Evolutionary conservation across 2,888 invertebrate genomes (phyloP).

Genomic region (Allophyes oxyacanthae): DNA sequence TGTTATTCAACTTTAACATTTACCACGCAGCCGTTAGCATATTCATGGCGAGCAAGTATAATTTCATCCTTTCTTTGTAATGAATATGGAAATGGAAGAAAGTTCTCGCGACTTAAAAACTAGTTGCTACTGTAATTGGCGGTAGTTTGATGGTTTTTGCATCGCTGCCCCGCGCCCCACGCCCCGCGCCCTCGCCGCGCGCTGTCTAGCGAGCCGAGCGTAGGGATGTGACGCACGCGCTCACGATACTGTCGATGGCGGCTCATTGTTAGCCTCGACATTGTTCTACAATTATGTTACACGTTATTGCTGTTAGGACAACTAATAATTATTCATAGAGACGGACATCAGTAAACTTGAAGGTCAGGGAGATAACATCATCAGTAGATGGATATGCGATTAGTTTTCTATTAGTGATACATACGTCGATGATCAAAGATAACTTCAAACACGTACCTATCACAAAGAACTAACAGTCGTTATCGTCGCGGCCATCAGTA

Average conservation of each 20-base stretch:
- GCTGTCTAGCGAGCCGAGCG: constrained; percentile 19
- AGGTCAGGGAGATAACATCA: constrained; percentile 40
- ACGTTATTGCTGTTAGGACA: constrained; percentile 33
- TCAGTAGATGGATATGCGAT: constrained; percentile 27
- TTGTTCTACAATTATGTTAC: constrained; percentile 21
- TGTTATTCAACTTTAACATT: constrained; percentile 88
- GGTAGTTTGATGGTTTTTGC: constrained; percentile 73
- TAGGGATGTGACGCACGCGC: constrained; percentile 36
- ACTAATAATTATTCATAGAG: constrained; percentile 18
- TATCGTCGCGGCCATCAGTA: constrained; percentile 38
- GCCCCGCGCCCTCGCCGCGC: constrained; percentile 16
- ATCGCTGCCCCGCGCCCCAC: constrained; percentile 13
- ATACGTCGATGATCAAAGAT: constrained; percentile 40
- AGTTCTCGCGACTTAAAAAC: constrained; percentile 86
- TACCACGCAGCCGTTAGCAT: constrained; percentile 79
- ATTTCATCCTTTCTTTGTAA: constrained; percentile 87
- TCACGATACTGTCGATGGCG: constrained; percentile 19
- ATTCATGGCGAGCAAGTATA: constrained; percentile 80
- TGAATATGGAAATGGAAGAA: constrained; percentile 87
- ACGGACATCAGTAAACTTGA: constrained; percentile 25
- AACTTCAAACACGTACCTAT: constrained; percentile 29
- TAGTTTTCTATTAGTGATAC: constrained; percentile 51
- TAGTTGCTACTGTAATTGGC: constrained; percentile 83
- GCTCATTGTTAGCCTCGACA: constrained; percentile 7
- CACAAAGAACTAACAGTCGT: constrained; percentile 29